phyloP scores from a whole-genome alignment of 2,113 vertebrate genomes.

The Ammodytes dubius region DNA sequence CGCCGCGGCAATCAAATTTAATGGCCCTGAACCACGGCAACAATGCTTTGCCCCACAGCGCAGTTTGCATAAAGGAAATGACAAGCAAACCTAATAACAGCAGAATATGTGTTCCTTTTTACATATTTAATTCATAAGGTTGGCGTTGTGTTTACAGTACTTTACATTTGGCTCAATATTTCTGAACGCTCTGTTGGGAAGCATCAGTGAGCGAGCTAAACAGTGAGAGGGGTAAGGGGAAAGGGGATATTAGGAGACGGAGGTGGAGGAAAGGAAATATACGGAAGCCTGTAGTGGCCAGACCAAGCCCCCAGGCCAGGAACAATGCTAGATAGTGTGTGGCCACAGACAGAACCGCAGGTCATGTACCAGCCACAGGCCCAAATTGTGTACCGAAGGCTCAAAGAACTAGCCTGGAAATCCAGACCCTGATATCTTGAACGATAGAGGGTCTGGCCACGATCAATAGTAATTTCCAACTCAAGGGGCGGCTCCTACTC shows the following conservation, averaged over 20 bases:
- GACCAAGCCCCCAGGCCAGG: no score
- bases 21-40: slow-evolving; percentile 49
- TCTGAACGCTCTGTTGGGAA: slow-evolving; percentile 3
- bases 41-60: slow-evolving; percentile 39
- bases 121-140: slow-evolving; percentile 67
- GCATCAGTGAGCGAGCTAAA: neutral
- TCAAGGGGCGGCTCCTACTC: no score
- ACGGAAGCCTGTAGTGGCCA: neutral
- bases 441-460: no score
- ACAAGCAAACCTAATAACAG: slow-evolving; percentile 55
- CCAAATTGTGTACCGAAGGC: no score
- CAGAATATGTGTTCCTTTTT: slow-evolving; percentile 48
- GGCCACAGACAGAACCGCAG: no score
- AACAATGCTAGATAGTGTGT: no score
- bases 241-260: neutral
- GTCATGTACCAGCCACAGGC: no score
- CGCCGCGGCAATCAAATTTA: slow-evolving; percentile 59
- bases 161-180: slow-evolving; percentile 34
- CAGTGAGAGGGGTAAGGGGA: neutral
- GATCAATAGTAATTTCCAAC: no score
- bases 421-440: no score
- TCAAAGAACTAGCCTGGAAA: no score
- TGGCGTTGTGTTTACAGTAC: slow-evolving; percentile 40
- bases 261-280: neutral
- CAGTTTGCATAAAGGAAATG: slow-evolving; percentile 51